phyloP scores from a whole-genome alignment of 1,140 invertebrate species.

The Aphis gossypii region DNA sequence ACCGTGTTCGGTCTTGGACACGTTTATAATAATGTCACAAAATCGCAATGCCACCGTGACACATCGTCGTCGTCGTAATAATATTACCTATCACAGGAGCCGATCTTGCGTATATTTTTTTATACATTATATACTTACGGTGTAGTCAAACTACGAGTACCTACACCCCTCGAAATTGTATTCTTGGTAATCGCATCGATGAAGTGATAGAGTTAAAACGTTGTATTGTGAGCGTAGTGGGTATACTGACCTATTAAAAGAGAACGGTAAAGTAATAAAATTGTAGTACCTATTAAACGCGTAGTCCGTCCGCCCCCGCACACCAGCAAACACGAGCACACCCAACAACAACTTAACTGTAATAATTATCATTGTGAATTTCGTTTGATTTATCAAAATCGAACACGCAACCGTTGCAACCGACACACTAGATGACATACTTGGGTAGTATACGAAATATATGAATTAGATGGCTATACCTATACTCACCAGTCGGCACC shows the following conservation, averaged over 20 bases:
- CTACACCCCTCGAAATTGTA: too few species aligned
- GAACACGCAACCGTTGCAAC: background rate
- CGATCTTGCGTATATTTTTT: background rate
- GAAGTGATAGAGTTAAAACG: background rate
- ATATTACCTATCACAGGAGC: background rate
- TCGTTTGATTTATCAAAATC: background rate
- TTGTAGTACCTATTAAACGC: too few species aligned
- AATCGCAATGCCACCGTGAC: background rate
- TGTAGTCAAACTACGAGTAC: background rate
- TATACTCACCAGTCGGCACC: too few species aligned
- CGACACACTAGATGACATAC: background rate
- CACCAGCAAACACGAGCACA: too few species aligned
- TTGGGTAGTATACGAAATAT: too few species aligned
- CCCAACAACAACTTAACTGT: too few species aligned
- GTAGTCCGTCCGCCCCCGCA: too few species aligned
- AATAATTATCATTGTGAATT: background rate
- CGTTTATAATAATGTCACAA: background rate
- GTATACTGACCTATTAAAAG: background rate
- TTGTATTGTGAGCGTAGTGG: background rate
- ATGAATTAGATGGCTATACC: too few species aligned
- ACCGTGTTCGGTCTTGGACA: background rate
- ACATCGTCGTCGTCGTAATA: background rate
- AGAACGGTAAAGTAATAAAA: background rate
- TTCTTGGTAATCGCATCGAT: background rate
- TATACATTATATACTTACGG: background rate